These are phyloP conservation scores for Rhinophrynus dorsalis DNA, from an alignment of 2,797 vertebrate species.

Conservation along the genomic window DNA sequence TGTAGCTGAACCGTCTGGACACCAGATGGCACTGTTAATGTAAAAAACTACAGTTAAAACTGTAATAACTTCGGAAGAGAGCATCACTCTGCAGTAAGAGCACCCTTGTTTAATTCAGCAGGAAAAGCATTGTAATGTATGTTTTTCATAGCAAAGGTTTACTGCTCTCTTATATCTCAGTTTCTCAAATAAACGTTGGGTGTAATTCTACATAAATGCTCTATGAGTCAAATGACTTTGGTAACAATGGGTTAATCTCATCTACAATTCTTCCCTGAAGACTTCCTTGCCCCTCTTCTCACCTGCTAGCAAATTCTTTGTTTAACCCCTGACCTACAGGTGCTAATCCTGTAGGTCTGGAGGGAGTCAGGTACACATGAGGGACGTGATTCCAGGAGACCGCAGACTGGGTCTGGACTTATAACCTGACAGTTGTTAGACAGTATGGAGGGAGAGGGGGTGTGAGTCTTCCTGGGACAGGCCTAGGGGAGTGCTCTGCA, in stretches of 20 bases:
- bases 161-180: no score
- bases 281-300: not conserved
- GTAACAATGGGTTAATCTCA: not conserved
- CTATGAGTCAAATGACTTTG: no score
- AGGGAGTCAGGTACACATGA: not conserved
- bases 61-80: no score
- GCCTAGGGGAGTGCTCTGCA: not conserved
- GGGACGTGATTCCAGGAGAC: not conserved
- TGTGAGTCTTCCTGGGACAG: not conserved
- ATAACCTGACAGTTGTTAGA: not conserved
- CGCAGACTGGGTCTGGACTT: not conserved
- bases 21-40: no score
- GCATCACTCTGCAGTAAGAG: no score
- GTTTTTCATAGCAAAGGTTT: no score
- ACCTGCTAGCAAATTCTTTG: not conserved
- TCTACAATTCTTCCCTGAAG: not conserved
- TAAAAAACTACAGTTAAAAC: no score
- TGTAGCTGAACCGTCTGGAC: no score
- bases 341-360: not conserved
- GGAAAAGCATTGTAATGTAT: no score
- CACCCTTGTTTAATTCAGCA: no score
- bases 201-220: no score
- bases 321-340: not conserved
- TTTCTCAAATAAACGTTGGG: no score
- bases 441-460: not conserved